Evolutionary conservation across 2,797 vertebrate species (phyloP), one percentile per base, ranked within the genome.

Genomic region (Ibycter americanus): DNA sequence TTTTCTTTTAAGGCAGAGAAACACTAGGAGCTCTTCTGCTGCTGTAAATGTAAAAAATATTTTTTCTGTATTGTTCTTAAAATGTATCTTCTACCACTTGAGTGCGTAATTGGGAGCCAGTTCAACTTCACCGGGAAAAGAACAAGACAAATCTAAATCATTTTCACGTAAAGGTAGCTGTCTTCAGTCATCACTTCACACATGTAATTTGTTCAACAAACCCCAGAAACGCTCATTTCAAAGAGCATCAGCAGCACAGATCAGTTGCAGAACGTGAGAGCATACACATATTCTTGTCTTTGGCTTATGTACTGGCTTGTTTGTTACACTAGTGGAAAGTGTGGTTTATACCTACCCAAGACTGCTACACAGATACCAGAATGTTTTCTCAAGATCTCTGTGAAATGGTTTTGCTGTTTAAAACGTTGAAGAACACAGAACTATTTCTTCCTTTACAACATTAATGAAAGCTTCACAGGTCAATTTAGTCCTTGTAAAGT

Each of bases 271-370:
- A 31, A n/a, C 20, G 13, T 0, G 1, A 32, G 5, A 34, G 22
- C 65, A 10, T 5, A 21, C 10, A 20, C 26, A 6, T 4, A 15
- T 8, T 27, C 58, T 36, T 12, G 1, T 26, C 49, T 15, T 23
- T 38, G 76, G 51, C 38, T 83, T 38, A 8, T 2, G 5, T 0
- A 47, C 31, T 1, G 15, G 51, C n/a, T 56, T 34, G 13, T 52
- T 68, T 2, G 0, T 38, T 61, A 9, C 0, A 13, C 11, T 14
- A 11, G 27, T 18, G 32, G 20, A 20, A 54, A 29, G 15, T 1
- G n/a, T 18, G 49, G 44, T 8, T 71, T 15, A 16, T 12, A 51
- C n/a, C 55, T n/a, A 36, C 46, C 13, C 12, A 18, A 22, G 38
- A 8, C 32, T 27, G 26, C 61, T 44, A 5, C 3, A 21, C 52